Evolutionary conservation across 2,888 invertebrate species (phyloP), one percentile per base, ranked within the genome.

Genomic region (Halocaridina rubra): DNA sequence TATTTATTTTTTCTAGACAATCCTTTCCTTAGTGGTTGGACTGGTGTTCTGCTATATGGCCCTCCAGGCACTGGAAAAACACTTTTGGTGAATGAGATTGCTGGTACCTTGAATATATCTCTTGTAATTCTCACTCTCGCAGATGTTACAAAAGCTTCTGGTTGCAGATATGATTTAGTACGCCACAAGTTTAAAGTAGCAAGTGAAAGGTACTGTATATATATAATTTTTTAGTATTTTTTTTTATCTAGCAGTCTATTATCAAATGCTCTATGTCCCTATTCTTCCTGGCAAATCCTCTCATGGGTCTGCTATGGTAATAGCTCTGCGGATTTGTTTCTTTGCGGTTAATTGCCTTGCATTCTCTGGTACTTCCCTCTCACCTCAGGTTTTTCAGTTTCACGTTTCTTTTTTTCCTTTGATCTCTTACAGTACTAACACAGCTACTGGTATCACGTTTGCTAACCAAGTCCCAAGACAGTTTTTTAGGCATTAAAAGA

Each of bases 11-110:
- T 78, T 81, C 10, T 71, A 82, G 82, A 30, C 32, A 77, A 71
- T 27, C 59, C 77, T 16, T 57, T 82, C 3, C 39, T 82, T 19
- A 69, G 82, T 32, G 59, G 82, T 22, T 82, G 82, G 76, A 57
- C 33, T 77, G 82, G 82, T 7, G 77, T 82, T n/a, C 29, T 82
- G 53, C 24, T 82, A 4, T 77, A 59, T 46, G 82, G 82, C 16
- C 77, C 82, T 3, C 71, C 77, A 5, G 82, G 82, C 10, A 82
- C 82, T 19, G 82, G 82, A 13, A 82, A 82, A 59, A 82, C 82
- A 16, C 29, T 71, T 3, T 59, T 82, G 76, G 77, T 82, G 13
- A 7, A 39, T 1, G 30, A 82, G 39, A 69, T 57, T n/a, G 82
- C 71, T 39, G 33, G 10, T 10, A 77, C 76, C 33, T 5, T 77